phyloP scores from a whole-genome alignment of 1,140 invertebrate species.

The Drosophila pandora region DNA sequence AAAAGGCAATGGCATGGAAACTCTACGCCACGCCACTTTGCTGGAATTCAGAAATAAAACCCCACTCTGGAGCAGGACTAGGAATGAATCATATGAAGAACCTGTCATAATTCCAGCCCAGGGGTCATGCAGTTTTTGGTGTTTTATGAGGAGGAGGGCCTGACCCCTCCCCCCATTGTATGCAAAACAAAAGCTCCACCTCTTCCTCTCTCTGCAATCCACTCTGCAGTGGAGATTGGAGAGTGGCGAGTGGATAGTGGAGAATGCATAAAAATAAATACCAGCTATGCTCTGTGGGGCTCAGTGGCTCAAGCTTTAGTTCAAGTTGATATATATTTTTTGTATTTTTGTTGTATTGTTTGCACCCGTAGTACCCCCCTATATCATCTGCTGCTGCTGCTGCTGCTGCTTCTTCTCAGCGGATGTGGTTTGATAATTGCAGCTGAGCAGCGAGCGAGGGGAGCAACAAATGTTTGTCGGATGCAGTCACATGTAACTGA shows the following conservation, averaged over 20 bases:
- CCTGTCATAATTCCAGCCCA: constrained; percentile 5
- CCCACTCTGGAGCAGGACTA: constrained; percentile 15
- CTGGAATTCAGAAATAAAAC: constrained; percentile 34
- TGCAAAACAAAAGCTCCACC: constrained; percentile 46
- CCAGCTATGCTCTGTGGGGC: constrained; percentile 49
- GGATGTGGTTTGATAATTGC: constrained; percentile 79
- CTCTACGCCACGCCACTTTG: constrained; percentile 20
- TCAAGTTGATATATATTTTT: constrained; percentile 68
- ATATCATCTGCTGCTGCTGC: constrained; percentile 10
- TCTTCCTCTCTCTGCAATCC: neutral
- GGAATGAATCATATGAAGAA: constrained; percentile 14
- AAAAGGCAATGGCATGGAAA: constrained; percentile 58
- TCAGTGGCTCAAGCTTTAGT: constrained; percentile 62
- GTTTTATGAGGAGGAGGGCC: constrained; percentile 13
- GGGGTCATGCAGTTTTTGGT: neutral
- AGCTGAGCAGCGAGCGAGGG: neutral
- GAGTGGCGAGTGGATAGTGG: constrained; percentile 4
- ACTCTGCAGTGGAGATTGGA: neutral
- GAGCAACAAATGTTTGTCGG: constrained; percentile 46
- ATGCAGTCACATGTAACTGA: constrained; percentile 78
- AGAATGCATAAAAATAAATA: constrained; percentile 47
- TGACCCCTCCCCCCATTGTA: constrained; percentile 21
- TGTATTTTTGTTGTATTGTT: constrained; percentile 50
- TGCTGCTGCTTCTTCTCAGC: constrained; percentile 55
- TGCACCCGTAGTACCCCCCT: constrained; percentile 43